Percentiles rank a stretch among this genome's conserved stretches.
These are phyloP conservation scores for Apodemia mormo DNA, from an alignment of 2,888 invertebrate species.

Conservation along the genomic window DNA sequence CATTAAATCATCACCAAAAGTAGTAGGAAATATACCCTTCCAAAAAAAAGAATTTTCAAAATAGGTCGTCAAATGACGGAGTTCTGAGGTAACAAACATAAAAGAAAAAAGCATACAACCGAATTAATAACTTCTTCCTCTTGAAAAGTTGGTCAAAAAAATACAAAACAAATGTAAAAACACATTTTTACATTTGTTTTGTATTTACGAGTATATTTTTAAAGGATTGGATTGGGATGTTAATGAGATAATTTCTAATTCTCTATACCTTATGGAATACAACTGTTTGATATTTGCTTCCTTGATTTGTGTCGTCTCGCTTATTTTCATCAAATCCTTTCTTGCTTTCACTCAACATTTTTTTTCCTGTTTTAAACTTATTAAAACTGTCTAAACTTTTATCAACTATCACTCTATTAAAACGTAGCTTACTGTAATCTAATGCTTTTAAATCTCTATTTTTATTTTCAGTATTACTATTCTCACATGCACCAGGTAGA, in stretches of 20 bases:
- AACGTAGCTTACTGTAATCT: background rate
- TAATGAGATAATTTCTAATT: background rate
- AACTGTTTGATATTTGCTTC: constrained; percentile 20
- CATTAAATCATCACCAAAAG: too few species aligned
- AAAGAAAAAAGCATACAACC: too few species aligned
- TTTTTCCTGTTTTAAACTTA: constrained; percentile 31
- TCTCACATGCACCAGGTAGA: constrained; percentile 48
- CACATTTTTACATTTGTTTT: too few species aligned
- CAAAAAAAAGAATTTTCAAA: too few species aligned
- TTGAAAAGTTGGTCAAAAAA: too few species aligned
- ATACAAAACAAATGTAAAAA: too few species aligned
- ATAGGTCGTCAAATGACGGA: too few species aligned
- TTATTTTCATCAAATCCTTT: constrained; percentile 23
- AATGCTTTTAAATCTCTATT: background rate
- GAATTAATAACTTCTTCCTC: too few species aligned
- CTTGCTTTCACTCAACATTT: constrained; percentile 28
- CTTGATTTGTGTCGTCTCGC: constrained; percentile 17
- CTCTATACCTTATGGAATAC: background rate
- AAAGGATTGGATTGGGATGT: too few species aligned
- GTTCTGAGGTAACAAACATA: too few species aligned
- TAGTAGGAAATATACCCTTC: too few species aligned
- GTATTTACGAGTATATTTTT: too few species aligned
- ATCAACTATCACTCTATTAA: background rate
- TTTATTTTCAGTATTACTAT: constrained; percentile 25
- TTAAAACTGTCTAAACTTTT: constrained; percentile 25